Conservation (phyloP, 2,888 invertebrate genomes). For the Morinoia aosen region DNA sequence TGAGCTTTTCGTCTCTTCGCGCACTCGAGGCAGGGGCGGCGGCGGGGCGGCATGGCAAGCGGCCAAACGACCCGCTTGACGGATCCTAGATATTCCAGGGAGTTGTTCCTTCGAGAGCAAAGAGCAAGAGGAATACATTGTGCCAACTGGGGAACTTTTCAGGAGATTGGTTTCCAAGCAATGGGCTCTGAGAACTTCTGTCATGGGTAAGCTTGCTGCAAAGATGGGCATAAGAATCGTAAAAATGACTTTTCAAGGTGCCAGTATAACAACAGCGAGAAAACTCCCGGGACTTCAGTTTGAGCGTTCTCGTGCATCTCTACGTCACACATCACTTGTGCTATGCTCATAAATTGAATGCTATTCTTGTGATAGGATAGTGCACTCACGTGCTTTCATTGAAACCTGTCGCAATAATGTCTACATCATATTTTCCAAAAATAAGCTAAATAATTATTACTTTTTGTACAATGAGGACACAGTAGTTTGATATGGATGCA, state of each 20-base stretch:
- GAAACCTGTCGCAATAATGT: no score
- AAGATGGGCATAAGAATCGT: background rate
- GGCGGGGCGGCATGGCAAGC: slow-evolving; percentile 6
- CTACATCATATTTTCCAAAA: no score
- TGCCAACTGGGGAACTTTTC: background rate
- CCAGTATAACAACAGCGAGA: background rate
- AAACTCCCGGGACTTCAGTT: background rate
- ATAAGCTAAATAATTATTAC: no score
- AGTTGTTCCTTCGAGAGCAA: background rate
- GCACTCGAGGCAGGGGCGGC: background rate
- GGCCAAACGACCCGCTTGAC: slow-evolving; percentile 40
- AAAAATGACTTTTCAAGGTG: background rate
- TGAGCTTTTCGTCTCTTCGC: background rate
- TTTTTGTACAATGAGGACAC: no score
- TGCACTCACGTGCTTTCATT: no score
- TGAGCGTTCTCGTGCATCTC: background rate
- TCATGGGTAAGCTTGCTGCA: background rate
- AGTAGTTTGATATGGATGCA: no score
- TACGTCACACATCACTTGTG: background rate
- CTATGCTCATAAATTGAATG: background rate
- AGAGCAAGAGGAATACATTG: background rate
- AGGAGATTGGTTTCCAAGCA: background rate
- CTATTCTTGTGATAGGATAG: no score
- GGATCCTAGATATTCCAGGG: slow-evolving; percentile 11
- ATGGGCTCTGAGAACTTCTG: background rate